These are phyloP conservation scores for Amphiprion clarkii DNA, from an alignment of 2,797 vertebrate species.

Conservation along the genomic window DNA sequence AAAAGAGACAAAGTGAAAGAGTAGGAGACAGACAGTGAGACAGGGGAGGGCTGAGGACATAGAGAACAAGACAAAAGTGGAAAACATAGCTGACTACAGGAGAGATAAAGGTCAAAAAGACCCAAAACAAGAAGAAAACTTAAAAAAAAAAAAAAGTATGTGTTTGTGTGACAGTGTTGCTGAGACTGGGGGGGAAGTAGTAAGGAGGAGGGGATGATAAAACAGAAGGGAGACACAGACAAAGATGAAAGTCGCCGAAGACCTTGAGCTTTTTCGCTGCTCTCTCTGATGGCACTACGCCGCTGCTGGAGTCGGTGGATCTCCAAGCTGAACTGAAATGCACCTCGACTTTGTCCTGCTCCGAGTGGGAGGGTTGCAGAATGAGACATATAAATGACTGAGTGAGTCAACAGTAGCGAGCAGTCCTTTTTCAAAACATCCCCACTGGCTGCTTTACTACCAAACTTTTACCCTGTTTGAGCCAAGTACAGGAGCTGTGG, in stretches of 20 bases:
- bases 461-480: background rate
- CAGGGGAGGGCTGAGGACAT: background rate
- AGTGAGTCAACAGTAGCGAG: constrained; percentile 73
- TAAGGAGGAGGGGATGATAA: constrained; percentile 31
- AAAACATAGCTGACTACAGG: constrained; percentile 33
- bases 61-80: constrained; percentile 27
- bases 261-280: constrained; percentile 91
- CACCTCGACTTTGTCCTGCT: constrained; percentile 83
- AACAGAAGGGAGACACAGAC: constrained; percentile 31
- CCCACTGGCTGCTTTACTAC: constrained; percentile 9
- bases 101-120: constrained; percentile 45
- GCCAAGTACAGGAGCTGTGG: background rate
- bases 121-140: constrained; percentile 43
- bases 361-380: constrained; percentile 17
- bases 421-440: constrained; percentile 18
- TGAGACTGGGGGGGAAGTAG: constrained; percentile 33
- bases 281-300: constrained; percentile 83
- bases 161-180: constrained; percentile 20
- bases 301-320: constrained; percentile 83
- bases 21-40: constrained; percentile 4
- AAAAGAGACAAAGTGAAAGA: constrained; percentile 33
- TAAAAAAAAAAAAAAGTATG: constrained; percentile 15
- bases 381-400: constrained; percentile 9
- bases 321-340: constrained; percentile 77
- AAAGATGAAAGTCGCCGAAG: constrained; percentile 61